Percentiles rank a stretch among this genome's conserved stretches.
These are phyloP conservation scores for Aleiodes sp. DNA, from an alignment of 1,140 invertebrate species.

Conservation along the genomic window DNA sequence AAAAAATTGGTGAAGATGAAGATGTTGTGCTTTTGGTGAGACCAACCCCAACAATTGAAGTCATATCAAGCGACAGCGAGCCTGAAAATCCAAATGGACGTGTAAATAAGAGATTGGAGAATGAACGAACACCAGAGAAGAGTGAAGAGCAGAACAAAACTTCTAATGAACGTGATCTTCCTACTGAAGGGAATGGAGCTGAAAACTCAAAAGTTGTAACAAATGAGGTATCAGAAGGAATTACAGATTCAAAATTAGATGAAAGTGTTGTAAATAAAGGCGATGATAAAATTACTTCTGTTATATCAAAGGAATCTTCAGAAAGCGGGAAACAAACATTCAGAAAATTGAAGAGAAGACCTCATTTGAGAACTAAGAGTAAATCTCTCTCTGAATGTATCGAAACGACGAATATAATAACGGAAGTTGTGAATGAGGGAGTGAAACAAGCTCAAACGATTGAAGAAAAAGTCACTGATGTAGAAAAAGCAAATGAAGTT, in stretches of 20 bases:
- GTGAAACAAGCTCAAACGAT: not conserved
- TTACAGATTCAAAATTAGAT: not conserved
- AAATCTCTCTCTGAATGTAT: slow-evolving; percentile 5
- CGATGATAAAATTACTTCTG: not conserved
- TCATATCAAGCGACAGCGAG: slow-evolving; percentile 60
- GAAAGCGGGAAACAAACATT: slow-evolving; percentile 5
- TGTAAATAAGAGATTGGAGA: slow-evolving; percentile 46
- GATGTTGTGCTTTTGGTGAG: slow-evolving; percentile 62
- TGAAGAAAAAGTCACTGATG: too few species aligned
- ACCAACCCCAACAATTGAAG: slow-evolving; percentile 59
- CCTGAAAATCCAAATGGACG: slow-evolving; percentile 38
- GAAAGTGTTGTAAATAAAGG: not conserved
- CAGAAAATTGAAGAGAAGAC: slow-evolving; percentile 35
- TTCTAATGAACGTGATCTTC: not conserved
- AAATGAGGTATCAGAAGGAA: too few species aligned
- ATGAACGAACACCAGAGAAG: slow-evolving; percentile 39
- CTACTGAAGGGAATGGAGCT: not conserved
- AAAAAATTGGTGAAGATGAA: slow-evolving; percentile 55
- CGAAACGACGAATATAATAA: not conserved
- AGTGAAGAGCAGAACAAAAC: too few species aligned
- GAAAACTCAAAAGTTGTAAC: not conserved
- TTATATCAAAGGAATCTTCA: not conserved
- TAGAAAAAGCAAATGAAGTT: too few species aligned
- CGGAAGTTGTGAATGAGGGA: not conserved
- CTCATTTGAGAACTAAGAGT: slow-evolving; percentile 20